phyloP scores from a whole-genome alignment of 30 jellyfish, hydroid and myxozoan species.

The Chrysaora quinquecirrha region DNA sequence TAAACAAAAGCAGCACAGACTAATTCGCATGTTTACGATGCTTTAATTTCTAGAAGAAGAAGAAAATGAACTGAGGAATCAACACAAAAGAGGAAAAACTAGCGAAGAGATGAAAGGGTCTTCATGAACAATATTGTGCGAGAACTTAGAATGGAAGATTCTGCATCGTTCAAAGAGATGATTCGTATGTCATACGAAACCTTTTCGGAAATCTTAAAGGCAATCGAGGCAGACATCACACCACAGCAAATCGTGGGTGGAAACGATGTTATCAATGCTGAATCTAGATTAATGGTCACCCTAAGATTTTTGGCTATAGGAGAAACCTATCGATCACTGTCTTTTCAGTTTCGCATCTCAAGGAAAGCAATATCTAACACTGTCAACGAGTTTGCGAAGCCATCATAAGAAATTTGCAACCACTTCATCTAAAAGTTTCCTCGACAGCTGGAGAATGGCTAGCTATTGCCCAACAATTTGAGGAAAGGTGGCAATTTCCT shows the following conservation, averaged over 20 bases:
- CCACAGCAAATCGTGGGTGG: constrained; percentile 20
- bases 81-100: background rate
- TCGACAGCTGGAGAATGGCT: constrained; percentile 42
- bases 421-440: constrained; percentile 15
- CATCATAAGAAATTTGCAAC: constrained; percentile 7
- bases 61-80: background rate
- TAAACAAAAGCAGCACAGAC: constrained; percentile 7
- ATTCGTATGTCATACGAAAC: background rate
- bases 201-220: background rate
- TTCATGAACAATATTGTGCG: background rate
- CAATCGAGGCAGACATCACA: constrained; percentile 10
- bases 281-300: constrained; percentile 16
- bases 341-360: constrained; percentile 8
- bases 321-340: constrained; percentile 19
- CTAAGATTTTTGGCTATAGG: constrained; percentile 37
- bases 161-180: constrained; percentile 1
- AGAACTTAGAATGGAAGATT: background rate
- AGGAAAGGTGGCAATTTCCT: constrained; percentile 61
- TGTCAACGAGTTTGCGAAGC: constrained; percentile 10
- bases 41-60: background rate
- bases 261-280: constrained; percentile 8
- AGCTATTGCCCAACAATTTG: constrained; percentile 10
- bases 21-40: background rate
- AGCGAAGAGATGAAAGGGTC: constrained; percentile 2
- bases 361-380: constrained; percentile 4